Evolutionary conservation across 2,113 vertebrate species (phyloP).

Genomic region (Hemiprocne comata): DNA sequence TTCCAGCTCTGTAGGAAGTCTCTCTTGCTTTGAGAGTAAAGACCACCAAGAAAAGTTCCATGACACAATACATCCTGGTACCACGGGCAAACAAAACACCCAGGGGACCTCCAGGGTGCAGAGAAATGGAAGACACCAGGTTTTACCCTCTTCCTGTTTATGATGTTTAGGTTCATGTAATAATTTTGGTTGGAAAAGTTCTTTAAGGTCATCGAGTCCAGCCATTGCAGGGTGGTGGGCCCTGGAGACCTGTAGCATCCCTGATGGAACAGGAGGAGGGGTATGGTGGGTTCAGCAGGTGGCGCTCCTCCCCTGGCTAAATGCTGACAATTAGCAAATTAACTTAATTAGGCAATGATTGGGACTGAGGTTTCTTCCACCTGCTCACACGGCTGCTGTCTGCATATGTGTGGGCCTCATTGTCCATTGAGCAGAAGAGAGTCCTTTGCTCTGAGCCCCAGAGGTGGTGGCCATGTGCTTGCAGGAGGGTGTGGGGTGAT

Average conservation of each 20-base stretch:
- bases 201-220: too few relatives aligned
- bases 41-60: background rate
- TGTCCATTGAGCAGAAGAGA: background rate
- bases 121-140: background rate
- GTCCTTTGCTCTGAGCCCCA: rapidly evolving
- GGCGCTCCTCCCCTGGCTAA: conserved; percentile 48
- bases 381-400: background rate
- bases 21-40: rapidly evolving
- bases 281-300: background rate
- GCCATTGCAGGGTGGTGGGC: background rate
- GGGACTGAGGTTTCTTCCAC: background rate
- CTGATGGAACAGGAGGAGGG: background rate
- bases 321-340: conserved; percentile 43
- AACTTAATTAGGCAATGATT: background rate
- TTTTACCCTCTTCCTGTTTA: rapidly evolving
- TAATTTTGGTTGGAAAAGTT: too few relatives aligned
- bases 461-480: background rate
- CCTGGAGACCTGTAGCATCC: background rate
- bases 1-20: background rate
- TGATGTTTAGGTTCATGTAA: background rate
- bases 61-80: rapidly evolving
- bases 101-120: background rate
- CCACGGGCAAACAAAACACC: background rate
- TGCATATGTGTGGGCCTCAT: background rate
- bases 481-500: background rate